Percentiles rank a stretch among this genome's conserved stretches.
Evolutionary conservation across 1,140 invertebrate genomes (phyloP).

Genomic region (Ips nitidus): DNA sequence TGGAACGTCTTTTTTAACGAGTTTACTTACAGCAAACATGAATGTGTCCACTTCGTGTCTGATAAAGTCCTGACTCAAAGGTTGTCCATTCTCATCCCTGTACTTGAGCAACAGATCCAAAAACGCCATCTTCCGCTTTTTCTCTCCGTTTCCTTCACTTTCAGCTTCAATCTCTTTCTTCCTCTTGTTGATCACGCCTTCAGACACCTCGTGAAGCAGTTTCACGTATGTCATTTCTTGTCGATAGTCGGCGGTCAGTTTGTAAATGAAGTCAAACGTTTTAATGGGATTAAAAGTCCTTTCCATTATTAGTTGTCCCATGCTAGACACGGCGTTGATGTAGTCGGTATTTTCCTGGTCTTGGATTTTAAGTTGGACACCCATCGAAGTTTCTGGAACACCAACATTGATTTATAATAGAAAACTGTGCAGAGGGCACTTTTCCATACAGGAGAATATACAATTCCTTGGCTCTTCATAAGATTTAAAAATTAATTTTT

Average conservation of each 20-base stretch:
- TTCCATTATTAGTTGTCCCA: conserved; percentile 50
- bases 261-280: conserved; percentile 39
- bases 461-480: not conserved
- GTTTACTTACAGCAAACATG: conserved; percentile 69
- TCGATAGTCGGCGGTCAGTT: conserved; percentile 36
- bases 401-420: not conserved
- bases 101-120: conserved; percentile 70
- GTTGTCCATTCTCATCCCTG: conserved; percentile 56
- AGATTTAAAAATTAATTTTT: not conserved
- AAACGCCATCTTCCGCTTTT: conserved; percentile 67
- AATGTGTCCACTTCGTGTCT: conserved; percentile 84
- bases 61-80: conserved; percentile 66
- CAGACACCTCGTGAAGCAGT: conserved; percentile 51
- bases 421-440: not conserved
- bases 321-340: conserved; percentile 68
- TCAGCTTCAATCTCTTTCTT: conserved; percentile 44
- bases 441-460: not conserved
- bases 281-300: conserved; percentile 52
- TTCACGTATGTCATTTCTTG: conserved; percentile 58
- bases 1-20: conserved; percentile 1
- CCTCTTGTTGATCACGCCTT: conserved; percentile 46
- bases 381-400: conserved; percentile 67
- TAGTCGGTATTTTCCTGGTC: conserved; percentile 69
- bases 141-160: conserved; percentile 30
- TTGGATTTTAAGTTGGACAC: conserved; percentile 67